Evolutionary conservation across 2,888 invertebrate genomes (phyloP).

Genomic region (Troglohyphantes excavatus): DNA sequence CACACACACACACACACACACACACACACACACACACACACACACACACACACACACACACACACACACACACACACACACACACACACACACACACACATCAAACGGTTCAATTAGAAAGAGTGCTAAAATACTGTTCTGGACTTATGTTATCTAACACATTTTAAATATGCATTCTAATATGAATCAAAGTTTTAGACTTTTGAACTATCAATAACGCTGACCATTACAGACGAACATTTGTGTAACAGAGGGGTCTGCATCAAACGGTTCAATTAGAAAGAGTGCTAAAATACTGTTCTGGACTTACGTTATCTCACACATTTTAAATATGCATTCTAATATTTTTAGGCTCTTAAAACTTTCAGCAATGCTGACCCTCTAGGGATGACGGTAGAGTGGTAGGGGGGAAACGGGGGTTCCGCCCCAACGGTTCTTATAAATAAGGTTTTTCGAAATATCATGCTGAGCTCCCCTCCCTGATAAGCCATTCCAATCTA

Average conservation of each 20-base stretch:
- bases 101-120: too few relatives aligned
- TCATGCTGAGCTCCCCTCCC: constrained; percentile 23
- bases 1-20: too few relatives aligned
- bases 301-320: too few relatives aligned
- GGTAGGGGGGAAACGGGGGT: not conserved
- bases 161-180: constrained; percentile 48
- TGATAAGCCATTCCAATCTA: constrained; percentile 70
- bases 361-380: constrained; percentile 7
- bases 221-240: too few relatives aligned
- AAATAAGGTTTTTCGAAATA: constrained; percentile 42
- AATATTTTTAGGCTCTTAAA: constrained; percentile 49
- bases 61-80: too few relatives aligned
- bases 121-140: too few relatives aligned
- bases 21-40: too few relatives aligned
- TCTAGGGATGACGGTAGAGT: not conserved
- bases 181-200: constrained; percentile 28
- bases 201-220: not conserved
- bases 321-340: constrained; percentile 43
- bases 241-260: constrained; percentile 2
- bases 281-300: too few relatives aligned
- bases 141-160: too few relatives aligned
- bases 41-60: too few relatives aligned
- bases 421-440: not conserved
- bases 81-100: too few relatives aligned
- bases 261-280: too few relatives aligned